Base-by-base conservation (phyloP, 2,888 invertebrate genomes). In the Microctonus brassicae region DNA sequence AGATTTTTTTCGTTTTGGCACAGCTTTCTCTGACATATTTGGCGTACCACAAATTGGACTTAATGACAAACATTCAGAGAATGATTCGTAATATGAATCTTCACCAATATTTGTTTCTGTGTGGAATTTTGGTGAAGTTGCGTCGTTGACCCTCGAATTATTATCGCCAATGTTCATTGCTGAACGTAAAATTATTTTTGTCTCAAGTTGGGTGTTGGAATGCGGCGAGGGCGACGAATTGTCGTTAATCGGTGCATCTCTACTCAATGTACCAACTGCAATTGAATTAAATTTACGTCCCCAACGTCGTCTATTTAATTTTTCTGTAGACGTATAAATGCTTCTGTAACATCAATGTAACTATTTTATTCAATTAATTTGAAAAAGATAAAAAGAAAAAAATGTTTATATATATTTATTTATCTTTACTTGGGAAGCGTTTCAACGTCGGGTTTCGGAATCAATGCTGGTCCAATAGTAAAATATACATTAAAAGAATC, bases 1-100 rank as follows among this genome's bases (percentile, higher is more conserved):
- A 0, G 84, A 84, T 4, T 81, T 52, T 64, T 85, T 85, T 42
- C 85, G 71, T 47, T 76, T 80, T 1, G 84, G 83, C 4, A 69
- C 17, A 20, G 34, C 60, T 58, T 75, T 76, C 10, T 42, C 13
- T 62, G 11, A 70, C 39, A 60, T 34, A 55, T 10, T 65, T 5
- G 79, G 74, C 1, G 77, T 77, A 1, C 17, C 9, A 11, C 33
- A 74, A 47, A 63, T 63, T 7, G 63, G 47, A 55, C 53, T 65
- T 22, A 26, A 64, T 57, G 34, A 57, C 33, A 64, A 39, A 57
- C 42, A 6, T n/a, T 39, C 6, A 17, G 34, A 42, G 9, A 42
- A 60, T 20, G 22, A 39, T 3, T 11, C 17, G n/a, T 11, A 33
- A n/a, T 39, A 5, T 55, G 53, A 20, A 17, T 24, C 26, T 17